A percentile compares a stretch with the other conserved stretches of the same genome.
These are phyloP conservation scores for Condylostylus longicornis DNA, from an alignment of 1,140 invertebrate genomes.

Conservation along the genomic window DNA sequence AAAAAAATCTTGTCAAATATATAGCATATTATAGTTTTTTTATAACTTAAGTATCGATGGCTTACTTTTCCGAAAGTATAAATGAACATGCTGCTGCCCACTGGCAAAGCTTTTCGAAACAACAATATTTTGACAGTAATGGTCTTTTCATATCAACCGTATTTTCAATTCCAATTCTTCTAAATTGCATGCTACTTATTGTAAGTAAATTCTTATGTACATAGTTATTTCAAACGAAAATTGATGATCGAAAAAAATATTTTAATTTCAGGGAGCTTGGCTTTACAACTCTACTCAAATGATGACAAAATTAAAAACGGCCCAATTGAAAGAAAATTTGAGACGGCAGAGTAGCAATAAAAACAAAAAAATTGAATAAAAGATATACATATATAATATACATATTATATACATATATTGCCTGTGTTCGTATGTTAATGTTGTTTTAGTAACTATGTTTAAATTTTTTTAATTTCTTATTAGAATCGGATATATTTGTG, in stretches of 20 bases:
- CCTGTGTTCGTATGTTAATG: no score
- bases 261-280: slow-evolving; percentile 57
- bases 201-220: slow-evolving; percentile 44
- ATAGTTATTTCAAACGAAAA: slow-evolving; percentile 5
- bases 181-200: slow-evolving; percentile 86
- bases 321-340: slow-evolving; percentile 48
- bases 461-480: no score
- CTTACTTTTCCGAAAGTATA: slow-evolving; percentile 76
- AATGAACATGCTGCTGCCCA: slow-evolving; percentile 72
- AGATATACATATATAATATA: no score
- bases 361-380: no score
- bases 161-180: slow-evolving; percentile 74
- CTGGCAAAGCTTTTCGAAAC: slow-evolving; percentile 71
- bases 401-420: no score
- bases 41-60: slow-evolving; percentile 54
- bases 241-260: slow-evolving; percentile 6
- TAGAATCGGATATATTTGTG: no score
- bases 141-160: slow-evolving; percentile 84
- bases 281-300: slow-evolving; percentile 71
- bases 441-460: no score
- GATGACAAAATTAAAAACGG: slow-evolving; percentile 64
- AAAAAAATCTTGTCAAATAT: neutral
- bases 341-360: no score
- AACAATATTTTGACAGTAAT: slow-evolving; percentile 86
- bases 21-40: slow-evolving; percentile 13